Base-by-base conservation (phyloP, 2,113 vertebrate species). In the Diadophis punctatus region DNA sequence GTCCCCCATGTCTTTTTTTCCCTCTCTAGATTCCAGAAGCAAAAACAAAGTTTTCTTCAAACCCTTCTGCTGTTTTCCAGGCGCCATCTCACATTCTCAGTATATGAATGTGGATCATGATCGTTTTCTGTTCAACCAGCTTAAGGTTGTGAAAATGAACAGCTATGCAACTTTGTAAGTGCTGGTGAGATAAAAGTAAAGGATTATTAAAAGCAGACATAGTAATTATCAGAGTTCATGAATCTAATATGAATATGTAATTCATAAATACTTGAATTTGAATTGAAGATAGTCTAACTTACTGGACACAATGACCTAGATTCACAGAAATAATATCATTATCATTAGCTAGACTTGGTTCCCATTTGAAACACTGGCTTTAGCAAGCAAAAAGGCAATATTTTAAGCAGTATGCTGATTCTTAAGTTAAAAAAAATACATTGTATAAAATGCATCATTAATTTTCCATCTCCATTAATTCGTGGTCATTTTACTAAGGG, bases 21-120 rank as follows among this genome's bases (percentile, higher is more conserved):
- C 22, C 89, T 88, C 96, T 91, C 55, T 95, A 99, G 99, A 98
- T 98, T 88, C 98, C 98, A 88, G 97, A 98, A 95, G 98, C 97
- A 96, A 98, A 97, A 97, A 98, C 97, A 95, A 99, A 98, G 96
- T 98, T 98, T 92, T 96, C 98, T 9, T 98, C 98, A 9, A 99
- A 99, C 93, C 98, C 99, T 60, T 99, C 99, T 30, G 99, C 99
- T 3, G 98, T 99, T 95, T 99, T 99, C 96, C 98, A 99, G 96
- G 98, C 98, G 0, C 97, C 98, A 0, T 98, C 97, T 3, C 97
- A 97, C 96, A 98, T 98, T 96, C 98, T 99, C 97, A 98, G 98
- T 30, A 98, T 98, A 96, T 99, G 98, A 99, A 88, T 30, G 53
- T 1, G 93, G 74, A 85, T 46, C 53, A 49, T 52, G 20, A 48